A percentile compares a stretch with the other conserved stretches of the same genome.
These are phyloP conservation scores for Sapayoa aenigma DNA, from an alignment of 2,113 vertebrate species.

Conservation along the genomic window DNA sequence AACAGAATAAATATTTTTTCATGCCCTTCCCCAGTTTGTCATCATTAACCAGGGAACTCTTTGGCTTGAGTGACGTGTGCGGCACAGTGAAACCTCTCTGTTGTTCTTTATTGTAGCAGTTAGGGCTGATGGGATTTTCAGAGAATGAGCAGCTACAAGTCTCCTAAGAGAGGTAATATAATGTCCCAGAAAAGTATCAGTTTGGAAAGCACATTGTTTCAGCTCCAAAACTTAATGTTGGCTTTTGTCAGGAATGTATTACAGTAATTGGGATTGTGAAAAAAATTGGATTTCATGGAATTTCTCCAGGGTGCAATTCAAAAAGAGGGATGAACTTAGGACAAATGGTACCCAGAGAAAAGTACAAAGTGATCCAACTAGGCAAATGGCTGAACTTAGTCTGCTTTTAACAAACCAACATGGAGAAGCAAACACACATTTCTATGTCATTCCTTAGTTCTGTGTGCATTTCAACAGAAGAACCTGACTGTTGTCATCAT, in stretches of 20 bases:
- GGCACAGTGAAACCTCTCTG: neutral
- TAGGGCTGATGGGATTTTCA: neutral
- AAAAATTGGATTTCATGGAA: neutral
- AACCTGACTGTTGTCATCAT: neutral
- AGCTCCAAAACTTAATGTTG: neutral
- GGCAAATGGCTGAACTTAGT: neutral
- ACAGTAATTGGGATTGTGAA: neutral
- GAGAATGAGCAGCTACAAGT: neutral
- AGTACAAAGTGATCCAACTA: neutral
- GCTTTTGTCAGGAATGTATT: neutral
- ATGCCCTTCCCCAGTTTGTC: neutral
- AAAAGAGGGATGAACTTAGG: neutral
- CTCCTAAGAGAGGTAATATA: neutral
- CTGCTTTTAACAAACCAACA: neutral
- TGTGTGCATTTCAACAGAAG: neutral
- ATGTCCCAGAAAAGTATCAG: neutral
- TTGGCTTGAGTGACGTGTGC: neutral
- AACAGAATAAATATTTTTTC: neutral
- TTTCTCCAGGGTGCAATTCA: neutral
- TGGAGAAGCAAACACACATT: neutral
- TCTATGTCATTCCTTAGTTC: neutral
- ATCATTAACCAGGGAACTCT: neutral
- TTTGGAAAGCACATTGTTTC: neutral
- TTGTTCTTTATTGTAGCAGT: neutral
- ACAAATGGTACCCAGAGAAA: neutral